Evolutionary conservation across 2,888 invertebrate species (phyloP), one percentile per base, ranked within the genome.

Genomic region (Lymantria monacha): DNA sequence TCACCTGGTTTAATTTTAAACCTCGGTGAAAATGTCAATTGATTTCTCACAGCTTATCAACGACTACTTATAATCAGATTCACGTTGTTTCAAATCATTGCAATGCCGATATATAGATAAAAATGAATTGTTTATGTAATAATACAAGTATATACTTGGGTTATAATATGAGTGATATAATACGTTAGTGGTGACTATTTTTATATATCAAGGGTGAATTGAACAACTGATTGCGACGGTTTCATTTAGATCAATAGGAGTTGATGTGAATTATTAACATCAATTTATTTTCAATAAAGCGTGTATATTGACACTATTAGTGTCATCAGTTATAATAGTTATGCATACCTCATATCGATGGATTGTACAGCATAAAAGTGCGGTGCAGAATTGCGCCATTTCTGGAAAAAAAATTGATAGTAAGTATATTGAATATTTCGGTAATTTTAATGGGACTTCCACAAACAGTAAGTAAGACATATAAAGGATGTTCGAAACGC

Each of bases 381-480:
- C 7, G 87, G 89, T 51, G 89, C 87, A 12, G 90, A 89, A 63
- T 89, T 86, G 56, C 91, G 81, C 91, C 91, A 91, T 83, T 89
- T 89, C 91, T 91, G 89, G 60, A 90, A 90, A 60, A 69, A 70
- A 47, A 43, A 48, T 22, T 14, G 15, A 43, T 46, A 48, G 46
- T 10, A 2, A 15, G 9, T 46, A 22, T 44, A 42, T 30, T 10
- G 10, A 31, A 15, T 9, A 37, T 15, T 37, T 44, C 3, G 0
- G 36, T 38, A 12, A 38, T 44, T 36, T 31, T 30, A 15, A 43
- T 11, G n/a, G 15, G 37, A 15, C 38, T 44, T 13, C 38, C 38
- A 37, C 44, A 41, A 42, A 43, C 22, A 31, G 12, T 22, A 46
- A 13, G 30, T 5, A 40, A 64, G 48, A 55, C 59, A 59, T 44